A percentile compares a stretch with the other conserved stretches of the same genome.
Conservation (phyloP, 2,888 invertebrate species). For the Chrysolina oricalcia region DNA sequence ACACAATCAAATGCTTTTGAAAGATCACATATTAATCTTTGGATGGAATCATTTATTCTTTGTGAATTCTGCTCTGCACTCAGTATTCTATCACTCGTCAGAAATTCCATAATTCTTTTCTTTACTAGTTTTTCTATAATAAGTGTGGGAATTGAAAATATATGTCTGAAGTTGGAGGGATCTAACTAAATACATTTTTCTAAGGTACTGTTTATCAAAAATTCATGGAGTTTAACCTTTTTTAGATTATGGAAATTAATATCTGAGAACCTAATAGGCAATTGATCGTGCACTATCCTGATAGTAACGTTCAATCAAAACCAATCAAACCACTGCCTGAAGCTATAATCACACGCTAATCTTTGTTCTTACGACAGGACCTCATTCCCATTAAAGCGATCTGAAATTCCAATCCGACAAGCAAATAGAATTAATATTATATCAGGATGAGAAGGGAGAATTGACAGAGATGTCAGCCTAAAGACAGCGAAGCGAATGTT, state of each 20-base stretch:
- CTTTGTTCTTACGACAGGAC: neutral
- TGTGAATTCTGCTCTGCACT: too few species aligned
- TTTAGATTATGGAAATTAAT: neutral
- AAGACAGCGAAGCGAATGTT: neutral
- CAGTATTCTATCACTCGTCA: too few species aligned
- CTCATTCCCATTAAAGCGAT: neutral
- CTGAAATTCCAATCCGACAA: constrained; percentile 2
- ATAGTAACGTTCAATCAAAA: neutral
- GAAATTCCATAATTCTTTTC: too few species aligned
- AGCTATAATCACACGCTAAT: neutral
- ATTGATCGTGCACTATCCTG: neutral
- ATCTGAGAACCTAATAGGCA: neutral
- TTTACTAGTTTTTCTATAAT: too few species aligned
- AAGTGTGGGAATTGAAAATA: too few species aligned
- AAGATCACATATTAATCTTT: too few species aligned
- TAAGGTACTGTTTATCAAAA: too few species aligned
- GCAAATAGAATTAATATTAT: constrained; percentile 6
- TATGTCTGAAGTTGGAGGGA: too few species aligned
- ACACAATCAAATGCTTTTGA: too few species aligned
- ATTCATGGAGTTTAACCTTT: too few species aligned
- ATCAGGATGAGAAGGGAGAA: neutral
- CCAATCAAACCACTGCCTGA: neutral
- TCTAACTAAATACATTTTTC: too few species aligned
- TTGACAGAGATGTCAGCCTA: neutral
- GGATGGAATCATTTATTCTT: too few species aligned